Percentiles rank a stretch among this genome's conserved stretches.
phyloP scores from a whole-genome alignment of 2,113 vertebrate genomes.

The Aegithalos caudatus region DNA sequence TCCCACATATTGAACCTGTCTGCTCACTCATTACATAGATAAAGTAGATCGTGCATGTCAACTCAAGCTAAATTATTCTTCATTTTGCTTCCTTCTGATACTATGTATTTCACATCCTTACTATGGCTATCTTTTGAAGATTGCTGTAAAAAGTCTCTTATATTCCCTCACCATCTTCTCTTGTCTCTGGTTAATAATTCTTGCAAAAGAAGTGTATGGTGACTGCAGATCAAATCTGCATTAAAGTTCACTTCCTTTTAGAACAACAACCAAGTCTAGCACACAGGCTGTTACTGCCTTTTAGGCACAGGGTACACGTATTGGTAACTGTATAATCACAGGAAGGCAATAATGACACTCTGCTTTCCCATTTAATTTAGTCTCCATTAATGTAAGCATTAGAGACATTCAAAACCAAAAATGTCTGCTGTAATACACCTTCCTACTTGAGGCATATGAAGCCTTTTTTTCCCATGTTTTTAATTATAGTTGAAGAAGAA shows the following conservation, averaged over 20 bases:
- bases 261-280: background rate
- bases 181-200: slow-evolving; percentile 1
- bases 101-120: background rate
- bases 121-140: background rate
- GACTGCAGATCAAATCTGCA: background rate
- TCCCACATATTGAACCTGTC: background rate
- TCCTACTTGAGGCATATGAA: background rate
- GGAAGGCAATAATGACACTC: background rate
- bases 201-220: background rate
- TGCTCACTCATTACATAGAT: background rate
- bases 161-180: background rate
- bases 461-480: background rate
- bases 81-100: background rate
- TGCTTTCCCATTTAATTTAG: slow-evolving; percentile 44
- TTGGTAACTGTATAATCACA: slow-evolving; percentile 26
- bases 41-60: background rate
- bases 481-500: slow-evolving; percentile 23
- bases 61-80: background rate
- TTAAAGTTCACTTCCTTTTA: background rate
- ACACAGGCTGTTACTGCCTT: background rate
- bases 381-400: background rate
- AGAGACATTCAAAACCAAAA: background rate
- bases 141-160: background rate
- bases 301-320: background rate
- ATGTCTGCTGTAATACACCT: background rate